A percentile compares a stretch with the other conserved stretches of the same genome.
These are phyloP conservation scores for Galbula dea DNA, from an alignment of 2,113 vertebrate genomes.

Conservation along the genomic window DNA sequence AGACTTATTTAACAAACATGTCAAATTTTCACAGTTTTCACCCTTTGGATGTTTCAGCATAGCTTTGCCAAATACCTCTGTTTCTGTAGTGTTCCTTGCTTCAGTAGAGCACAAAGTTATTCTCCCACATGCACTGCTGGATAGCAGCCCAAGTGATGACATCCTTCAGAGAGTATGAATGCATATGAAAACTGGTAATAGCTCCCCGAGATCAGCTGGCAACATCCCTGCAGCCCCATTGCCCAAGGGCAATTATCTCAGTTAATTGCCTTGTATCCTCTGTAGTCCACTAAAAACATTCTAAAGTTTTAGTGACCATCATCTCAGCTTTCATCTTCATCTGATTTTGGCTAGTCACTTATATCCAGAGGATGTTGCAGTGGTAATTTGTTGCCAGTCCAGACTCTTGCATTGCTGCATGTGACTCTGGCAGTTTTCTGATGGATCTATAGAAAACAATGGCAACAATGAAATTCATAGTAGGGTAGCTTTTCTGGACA, in stretches of 20 bases:
- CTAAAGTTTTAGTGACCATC: neutral
- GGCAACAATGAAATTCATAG: neutral
- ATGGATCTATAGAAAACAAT: neutral
- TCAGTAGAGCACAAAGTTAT: neutral
- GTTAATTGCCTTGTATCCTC: neutral
- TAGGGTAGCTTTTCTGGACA: neutral
- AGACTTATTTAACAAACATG: neutral
- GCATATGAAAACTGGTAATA: fast-evolving
- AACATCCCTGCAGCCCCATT: neutral
- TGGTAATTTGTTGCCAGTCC: neutral
- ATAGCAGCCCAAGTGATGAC: neutral
- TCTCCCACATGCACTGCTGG: neutral
- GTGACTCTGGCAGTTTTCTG: neutral
- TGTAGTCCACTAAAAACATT: neutral
- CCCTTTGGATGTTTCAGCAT: neutral
- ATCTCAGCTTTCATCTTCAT: neutral
- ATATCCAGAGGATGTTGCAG: neutral
- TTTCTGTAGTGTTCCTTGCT: neutral
- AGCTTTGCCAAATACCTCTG: neutral
- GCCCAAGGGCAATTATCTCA: neutral
- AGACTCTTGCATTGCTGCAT: neutral
- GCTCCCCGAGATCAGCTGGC: neutral
- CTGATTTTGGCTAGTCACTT: neutral
- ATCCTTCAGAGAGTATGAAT: neutral
- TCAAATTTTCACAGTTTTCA: neutral